phyloP scores from a whole-genome alignment of 2,113 vertebrate species.

The Zingel zingel region DNA sequence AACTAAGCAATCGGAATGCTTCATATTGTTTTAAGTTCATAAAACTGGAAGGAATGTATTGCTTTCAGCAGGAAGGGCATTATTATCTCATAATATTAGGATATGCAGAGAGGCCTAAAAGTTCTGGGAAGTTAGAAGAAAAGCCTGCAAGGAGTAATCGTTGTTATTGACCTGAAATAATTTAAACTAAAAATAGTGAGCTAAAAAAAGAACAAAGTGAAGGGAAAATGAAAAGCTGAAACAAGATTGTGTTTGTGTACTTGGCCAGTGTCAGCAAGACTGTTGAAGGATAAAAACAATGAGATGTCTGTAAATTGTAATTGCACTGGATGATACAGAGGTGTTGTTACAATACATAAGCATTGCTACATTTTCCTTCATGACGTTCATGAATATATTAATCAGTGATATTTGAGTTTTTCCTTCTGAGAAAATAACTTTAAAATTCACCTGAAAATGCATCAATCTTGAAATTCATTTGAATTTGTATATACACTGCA shows the following conservation, averaged over 20 bases:
- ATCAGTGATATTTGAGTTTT: background rate
- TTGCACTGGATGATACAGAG: background rate
- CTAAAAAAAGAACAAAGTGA: constrained; percentile 16
- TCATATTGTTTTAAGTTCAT: background rate
- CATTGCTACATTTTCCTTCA: background rate
- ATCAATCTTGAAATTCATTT: background rate
- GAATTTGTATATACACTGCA: background rate
- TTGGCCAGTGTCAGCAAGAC: background rate
- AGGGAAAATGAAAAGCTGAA: constrained; percentile 11
- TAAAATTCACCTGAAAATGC: background rate
- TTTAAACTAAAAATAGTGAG: constrained; percentile 22
- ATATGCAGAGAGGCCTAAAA: background rate
- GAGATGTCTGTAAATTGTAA: background rate
- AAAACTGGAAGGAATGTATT: background rate
- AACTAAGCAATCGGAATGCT: background rate
- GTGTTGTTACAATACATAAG: background rate
- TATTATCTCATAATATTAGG: constrained; percentile 12
- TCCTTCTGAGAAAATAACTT: background rate
- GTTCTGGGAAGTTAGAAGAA: background rate
- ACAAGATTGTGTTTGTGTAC: constrained; percentile 3
- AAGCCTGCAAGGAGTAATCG: constrained; percentile 7
- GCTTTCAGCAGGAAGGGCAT: background rate
- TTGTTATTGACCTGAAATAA: constrained; percentile 37
- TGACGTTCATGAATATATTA: background rate
- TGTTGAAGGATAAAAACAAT: background rate